Conservation (phyloP, 1,140 invertebrate genomes). For the Thaumatotibia leucotreta region DNA sequence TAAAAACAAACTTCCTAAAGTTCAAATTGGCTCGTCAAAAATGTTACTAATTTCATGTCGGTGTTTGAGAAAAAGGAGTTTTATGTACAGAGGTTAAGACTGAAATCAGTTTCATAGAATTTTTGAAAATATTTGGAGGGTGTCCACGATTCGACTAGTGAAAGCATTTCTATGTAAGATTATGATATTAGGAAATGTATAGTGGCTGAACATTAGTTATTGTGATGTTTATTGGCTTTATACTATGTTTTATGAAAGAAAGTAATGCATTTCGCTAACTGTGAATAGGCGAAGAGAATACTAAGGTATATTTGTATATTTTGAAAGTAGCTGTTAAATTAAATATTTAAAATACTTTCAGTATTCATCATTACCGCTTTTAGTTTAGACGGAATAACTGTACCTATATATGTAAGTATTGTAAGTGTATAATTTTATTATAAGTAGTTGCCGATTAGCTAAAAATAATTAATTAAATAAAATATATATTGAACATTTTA, state of each 20-base stretch:
- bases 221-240: constrained; percentile 22
- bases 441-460: too few relatives aligned
- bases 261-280: neutral
- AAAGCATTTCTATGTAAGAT: constrained; percentile 73
- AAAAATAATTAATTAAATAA: too few relatives aligned
- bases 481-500: too few relatives aligned
- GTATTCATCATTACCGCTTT: too few relatives aligned
- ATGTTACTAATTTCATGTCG: neutral
- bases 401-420: too few relatives aligned
- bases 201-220: constrained; percentile 44
- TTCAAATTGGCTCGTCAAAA: neutral
- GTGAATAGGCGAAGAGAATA: neutral
- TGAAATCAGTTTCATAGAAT: constrained; percentile 20
- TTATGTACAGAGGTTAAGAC: constrained; percentile 6
- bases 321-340: too few relatives aligned
- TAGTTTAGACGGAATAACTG: too few relatives aligned
- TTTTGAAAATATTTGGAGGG: constrained; percentile 49
- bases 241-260: neutral
- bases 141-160: constrained; percentile 48
- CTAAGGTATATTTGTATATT: too few relatives aligned
- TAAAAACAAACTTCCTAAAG: neutral
- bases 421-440: too few relatives aligned
- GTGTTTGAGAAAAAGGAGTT: constrained; percentile 19
- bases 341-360: too few relatives aligned
- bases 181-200: constrained; percentile 62